phyloP scores from a whole-genome alignment of 1,140 invertebrate genomes.

The Hetaerina americana region DNA sequence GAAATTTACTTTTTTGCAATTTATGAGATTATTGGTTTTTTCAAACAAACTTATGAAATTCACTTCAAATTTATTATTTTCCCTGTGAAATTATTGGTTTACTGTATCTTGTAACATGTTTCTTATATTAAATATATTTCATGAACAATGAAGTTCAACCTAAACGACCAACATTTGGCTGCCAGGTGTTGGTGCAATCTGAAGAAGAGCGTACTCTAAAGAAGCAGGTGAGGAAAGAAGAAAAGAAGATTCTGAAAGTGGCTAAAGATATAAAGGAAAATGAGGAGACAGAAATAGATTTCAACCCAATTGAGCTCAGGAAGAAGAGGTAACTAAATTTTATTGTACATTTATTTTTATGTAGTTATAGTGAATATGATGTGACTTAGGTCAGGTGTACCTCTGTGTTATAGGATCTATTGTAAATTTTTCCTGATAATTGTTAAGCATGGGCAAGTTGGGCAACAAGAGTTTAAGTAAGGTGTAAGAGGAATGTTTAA shows the following conservation, averaged over 20 bases:
- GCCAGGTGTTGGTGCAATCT: conserved; percentile 69
- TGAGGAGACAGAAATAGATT: conserved; percentile 37
- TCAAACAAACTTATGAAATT: conserved; percentile 22
- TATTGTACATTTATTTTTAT: conserved; percentile 2
- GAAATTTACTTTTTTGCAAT: too few species aligned
- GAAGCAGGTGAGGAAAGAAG: conserved; percentile 77
- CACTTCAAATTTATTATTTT: conserved; percentile 8
- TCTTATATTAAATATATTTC: conserved; percentile 9
- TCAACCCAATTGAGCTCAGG: conserved; percentile 29
- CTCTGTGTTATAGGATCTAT: too few species aligned
- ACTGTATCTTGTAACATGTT: conserved; percentile 23
- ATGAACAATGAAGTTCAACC: conserved; percentile 9
- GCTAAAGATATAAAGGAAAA: conserved; percentile 33
- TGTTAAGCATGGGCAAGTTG: background rate
- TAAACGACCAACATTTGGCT: conserved; percentile 42
- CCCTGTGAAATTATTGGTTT: conserved; percentile 10
- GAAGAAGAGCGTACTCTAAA: conserved; percentile 66
- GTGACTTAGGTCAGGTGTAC: too few species aligned
- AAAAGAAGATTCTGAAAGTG: conserved; percentile 61
- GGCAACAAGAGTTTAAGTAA: too few species aligned
- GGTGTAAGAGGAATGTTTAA: too few species aligned
- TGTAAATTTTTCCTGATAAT: conserved; percentile 6
- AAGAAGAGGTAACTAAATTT: conserved; percentile 27
- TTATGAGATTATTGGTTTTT: too few species aligned
- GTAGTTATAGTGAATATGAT: too few species aligned